These are phyloP conservation scores for Grapholita molesta DNA, from an alignment of 1,140 invertebrate genomes.

Conservation along the genomic window DNA sequence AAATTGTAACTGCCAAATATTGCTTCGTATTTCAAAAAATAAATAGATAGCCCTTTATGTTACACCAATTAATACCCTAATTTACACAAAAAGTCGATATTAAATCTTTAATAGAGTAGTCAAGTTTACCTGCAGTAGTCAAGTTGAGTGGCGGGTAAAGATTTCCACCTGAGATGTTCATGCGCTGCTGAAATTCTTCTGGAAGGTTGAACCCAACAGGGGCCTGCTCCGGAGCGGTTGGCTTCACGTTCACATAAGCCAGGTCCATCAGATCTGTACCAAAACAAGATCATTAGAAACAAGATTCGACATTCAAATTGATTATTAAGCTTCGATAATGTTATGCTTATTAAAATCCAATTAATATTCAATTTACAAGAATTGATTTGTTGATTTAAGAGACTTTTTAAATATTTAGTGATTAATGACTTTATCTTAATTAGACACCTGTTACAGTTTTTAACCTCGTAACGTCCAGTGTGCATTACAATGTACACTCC, in stretches of 20 bases:
- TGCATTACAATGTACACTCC: too few relatives aligned
- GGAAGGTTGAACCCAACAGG: conserved; percentile 59
- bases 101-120: too few relatives aligned
- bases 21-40: too few relatives aligned
- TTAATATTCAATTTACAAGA: background rate
- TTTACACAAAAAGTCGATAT: too few relatives aligned
- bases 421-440: too few relatives aligned
- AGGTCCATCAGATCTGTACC: conserved; percentile 50
- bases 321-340: too few relatives aligned
- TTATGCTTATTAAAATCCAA: too few relatives aligned
- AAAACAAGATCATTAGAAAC: background rate
- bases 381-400: background rate
- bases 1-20: too few relatives aligned
- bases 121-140: conserved; percentile 57
- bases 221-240: conserved; percentile 20
- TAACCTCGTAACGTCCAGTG: too few relatives aligned
- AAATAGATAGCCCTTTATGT: too few relatives aligned
- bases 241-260: conserved; percentile 28
- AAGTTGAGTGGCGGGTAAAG: conserved; percentile 58
- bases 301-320: background rate
- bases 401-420: background rate
- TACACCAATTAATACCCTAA: too few relatives aligned
- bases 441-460: too few relatives aligned
- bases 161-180: conserved; percentile 40
- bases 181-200: conserved; percentile 52